These are phyloP conservation scores for Rhabdomys dilectus DNA, from an alignment of 2,113 vertebrate genomes.

Conservation along the genomic window DNA sequence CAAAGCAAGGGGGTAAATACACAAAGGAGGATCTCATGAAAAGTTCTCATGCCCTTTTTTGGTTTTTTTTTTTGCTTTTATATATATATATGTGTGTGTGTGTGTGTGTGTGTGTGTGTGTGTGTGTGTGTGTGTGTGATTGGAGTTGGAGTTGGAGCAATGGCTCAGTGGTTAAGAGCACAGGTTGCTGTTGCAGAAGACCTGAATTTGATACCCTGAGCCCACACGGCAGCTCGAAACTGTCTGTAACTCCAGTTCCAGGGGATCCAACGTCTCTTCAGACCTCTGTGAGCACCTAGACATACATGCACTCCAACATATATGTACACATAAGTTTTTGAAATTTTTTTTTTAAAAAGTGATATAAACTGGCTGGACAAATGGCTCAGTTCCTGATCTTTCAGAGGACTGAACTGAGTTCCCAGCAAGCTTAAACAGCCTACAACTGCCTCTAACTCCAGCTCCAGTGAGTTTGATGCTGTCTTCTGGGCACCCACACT, in stretches of 20 bases:
- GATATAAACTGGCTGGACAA: too few relatives aligned
- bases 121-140: too few relatives aligned
- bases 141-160: too few relatives aligned
- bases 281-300: background rate
- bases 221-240: background rate
- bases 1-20: conserved; percentile 58
- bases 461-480: background rate
- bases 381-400: background rate
- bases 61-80: too few relatives aligned
- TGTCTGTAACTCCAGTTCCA: background rate
- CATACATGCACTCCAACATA: too few relatives aligned
- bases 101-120: too few relatives aligned
- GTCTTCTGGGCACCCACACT: background rate
- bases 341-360: background rate
- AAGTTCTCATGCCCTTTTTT: background rate
- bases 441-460: background rate
- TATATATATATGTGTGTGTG: too few relatives aligned
- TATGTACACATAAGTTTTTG: background rate
- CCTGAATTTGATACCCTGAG: background rate
- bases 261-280: background rate
- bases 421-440: background rate
- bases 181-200: background rate
- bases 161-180: too few relatives aligned
- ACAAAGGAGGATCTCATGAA: conserved; percentile 42
- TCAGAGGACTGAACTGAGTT: background rate